phyloP scores from a whole-genome alignment of 2,888 invertebrate species.

The Drosophila falleni region DNA sequence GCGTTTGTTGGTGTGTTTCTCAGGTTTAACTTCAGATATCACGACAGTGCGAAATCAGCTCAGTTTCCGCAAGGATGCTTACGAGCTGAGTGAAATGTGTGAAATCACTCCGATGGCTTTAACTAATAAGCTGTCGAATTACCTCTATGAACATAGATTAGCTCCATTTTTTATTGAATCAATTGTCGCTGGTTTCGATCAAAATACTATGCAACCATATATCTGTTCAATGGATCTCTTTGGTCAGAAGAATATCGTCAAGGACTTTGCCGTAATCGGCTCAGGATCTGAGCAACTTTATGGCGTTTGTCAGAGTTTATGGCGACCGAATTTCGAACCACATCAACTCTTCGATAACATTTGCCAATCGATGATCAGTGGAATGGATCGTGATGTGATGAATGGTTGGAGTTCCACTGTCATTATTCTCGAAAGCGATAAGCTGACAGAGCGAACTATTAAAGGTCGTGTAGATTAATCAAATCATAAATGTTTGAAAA shows the following conservation, averaged over 20 bases:
- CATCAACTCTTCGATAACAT: background rate
- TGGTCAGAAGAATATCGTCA: background rate
- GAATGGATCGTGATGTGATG: background rate
- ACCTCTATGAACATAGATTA: background rate
- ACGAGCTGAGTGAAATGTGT: background rate
- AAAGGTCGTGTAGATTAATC: background rate
- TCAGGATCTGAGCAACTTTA: background rate
- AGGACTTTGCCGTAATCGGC: background rate
- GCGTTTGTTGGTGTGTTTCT: background rate
- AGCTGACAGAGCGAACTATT: background rate
- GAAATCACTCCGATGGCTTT: background rate
- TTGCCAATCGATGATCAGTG: background rate
- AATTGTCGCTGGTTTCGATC: conserved; percentile 2
- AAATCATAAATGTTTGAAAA: no score
- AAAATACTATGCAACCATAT: background rate
- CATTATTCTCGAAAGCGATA: background rate
- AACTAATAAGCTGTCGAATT: background rate
- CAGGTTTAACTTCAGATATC: background rate
- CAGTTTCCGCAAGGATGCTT: background rate
- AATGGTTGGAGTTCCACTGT: background rate
- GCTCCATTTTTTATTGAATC: background rate
- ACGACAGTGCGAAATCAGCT: background rate
- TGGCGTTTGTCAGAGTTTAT: background rate
- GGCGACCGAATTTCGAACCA: background rate
- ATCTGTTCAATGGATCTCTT: background rate